Evolutionary conservation across 2,888 invertebrate genomes (phyloP).

Genomic region (Erynnis tages): DNA sequence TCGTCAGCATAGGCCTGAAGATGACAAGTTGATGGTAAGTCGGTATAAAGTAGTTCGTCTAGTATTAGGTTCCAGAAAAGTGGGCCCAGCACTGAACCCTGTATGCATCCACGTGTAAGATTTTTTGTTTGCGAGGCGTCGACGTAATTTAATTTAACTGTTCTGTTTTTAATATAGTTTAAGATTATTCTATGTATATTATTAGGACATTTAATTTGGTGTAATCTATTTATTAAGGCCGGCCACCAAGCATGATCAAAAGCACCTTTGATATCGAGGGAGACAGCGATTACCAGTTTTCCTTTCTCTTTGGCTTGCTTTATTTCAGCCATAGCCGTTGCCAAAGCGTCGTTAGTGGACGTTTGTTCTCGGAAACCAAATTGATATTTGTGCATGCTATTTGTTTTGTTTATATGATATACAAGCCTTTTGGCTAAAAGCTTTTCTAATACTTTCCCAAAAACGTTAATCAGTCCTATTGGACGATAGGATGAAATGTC

Average conservation of each 20-base stretch:
- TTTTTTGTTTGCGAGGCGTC: slow-evolving; percentile 1
- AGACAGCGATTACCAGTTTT: neutral
- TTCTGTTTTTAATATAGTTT: slow-evolving; percentile 1
- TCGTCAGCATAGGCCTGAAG: slow-evolving; percentile 26
- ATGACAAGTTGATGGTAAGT: slow-evolving; percentile 14
- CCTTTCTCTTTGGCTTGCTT: neutral
- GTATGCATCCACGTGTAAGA: slow-evolving; percentile 28
- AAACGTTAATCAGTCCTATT: neutral
- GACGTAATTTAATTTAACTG: neutral
- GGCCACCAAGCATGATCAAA: neutral
- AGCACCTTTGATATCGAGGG: neutral
- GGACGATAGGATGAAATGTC: neutral
- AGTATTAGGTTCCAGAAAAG: slow-evolving; percentile 30
- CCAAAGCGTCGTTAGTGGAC: neutral
- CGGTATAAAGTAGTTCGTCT: slow-evolving; percentile 23
- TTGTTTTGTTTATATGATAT: neutral
- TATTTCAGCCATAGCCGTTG: neutral
- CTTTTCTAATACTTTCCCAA: neutral
- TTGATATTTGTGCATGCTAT: neutral
- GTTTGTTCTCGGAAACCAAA: neutral
- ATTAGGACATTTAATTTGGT: neutral
- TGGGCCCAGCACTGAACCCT: slow-evolving; percentile 30
- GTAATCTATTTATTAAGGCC: neutral
- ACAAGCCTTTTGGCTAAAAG: neutral
- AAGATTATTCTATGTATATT: neutral